Evolutionary conservation across 2,797 vertebrate species (phyloP).

Genomic region (Sciurus vulgaris): DNA sequence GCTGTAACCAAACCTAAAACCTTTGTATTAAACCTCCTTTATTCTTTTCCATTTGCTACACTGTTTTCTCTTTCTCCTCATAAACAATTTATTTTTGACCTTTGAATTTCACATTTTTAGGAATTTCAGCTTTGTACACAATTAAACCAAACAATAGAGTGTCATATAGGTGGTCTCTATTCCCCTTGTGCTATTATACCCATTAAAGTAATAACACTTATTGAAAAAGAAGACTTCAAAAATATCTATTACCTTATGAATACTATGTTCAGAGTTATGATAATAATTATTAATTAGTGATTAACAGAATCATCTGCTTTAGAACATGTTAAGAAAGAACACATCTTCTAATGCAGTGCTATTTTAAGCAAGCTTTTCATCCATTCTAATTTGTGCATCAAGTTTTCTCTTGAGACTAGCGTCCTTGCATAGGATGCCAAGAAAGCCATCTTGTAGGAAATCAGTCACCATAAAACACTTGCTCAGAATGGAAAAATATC

Average conservation of each 20-base stretch:
- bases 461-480: conserved; percentile 71
- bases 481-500: conserved; percentile 52
- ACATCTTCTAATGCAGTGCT: conserved; percentile 39
- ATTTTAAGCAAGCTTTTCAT: conserved; percentile 71
- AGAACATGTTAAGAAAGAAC: conserved; percentile 49
- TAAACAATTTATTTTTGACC: conserved; percentile 65
- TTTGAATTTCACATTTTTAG: conserved; percentile 37
- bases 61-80: background rate
- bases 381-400: conserved; percentile 73
- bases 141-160: conserved; percentile 67
- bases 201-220: background rate
- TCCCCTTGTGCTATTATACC: background rate
- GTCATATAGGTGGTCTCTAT: background rate
- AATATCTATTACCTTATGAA: background rate
- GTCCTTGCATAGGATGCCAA: conserved; percentile 71
- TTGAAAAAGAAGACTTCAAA: background rate
- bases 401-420: conserved; percentile 65
- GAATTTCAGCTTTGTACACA: conserved; percentile 48
- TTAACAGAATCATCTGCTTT: conserved; percentile 38
- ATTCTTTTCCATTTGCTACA: background rate
- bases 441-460: conserved; percentile 75
- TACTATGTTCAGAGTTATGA: background rate
- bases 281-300: conserved; percentile 29
- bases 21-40: background rate
- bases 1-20: background rate